Base-by-base conservation (phyloP, 2,113 vertebrate species). In the Neolamprologus tretocephalus region DNA sequence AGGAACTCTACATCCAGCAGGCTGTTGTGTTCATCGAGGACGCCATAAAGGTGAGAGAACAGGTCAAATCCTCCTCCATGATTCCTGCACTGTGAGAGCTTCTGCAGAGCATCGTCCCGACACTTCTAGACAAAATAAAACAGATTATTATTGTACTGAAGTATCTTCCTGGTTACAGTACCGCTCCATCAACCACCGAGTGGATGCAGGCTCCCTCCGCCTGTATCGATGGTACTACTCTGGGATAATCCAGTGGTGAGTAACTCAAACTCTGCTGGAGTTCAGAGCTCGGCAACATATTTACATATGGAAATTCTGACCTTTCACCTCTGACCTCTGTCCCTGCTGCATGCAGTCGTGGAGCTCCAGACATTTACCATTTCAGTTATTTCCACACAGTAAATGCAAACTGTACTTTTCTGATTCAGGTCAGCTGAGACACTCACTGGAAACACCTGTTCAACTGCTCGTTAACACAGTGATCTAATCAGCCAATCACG, bases 151-250 rank as follows among this genome's bases (percentile, higher is more conserved):
- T 68, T 68, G 58, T 3, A 12, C 31, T 35, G 4, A 66, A 35
- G 6, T 68, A 8, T 9, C 6, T 82, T 2, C 21, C 66, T 68
- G 17, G 1, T 37, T 66, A 7, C 88, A 99, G 99, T 99, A 99
- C 92, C 97, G 98, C 17, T 99, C 99, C 86, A 99, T 99, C 89
- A 97, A 98, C 93, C 99, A 99, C 92, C 97, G 98, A 3, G 95
- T 99, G 90, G 99, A 99, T 31, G 89, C 95, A 26, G 53, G 81
- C 19, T 99, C 98, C 0, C 91, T 99, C 42, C 91, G 94, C 89
- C 96, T 99, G 54, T 99, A 99, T 94, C 96, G 97, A n/a, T 96
- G 97, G 96, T 99, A 99, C 90, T 99, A 99, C 90, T 99, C 99
- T 1, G 95, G 91, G 54, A 28, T 94, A 68, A 98, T 96, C 75